Conservation (phyloP, 2,797 vertebrate genomes). For the Ambastaia sidthimunki region DNA sequence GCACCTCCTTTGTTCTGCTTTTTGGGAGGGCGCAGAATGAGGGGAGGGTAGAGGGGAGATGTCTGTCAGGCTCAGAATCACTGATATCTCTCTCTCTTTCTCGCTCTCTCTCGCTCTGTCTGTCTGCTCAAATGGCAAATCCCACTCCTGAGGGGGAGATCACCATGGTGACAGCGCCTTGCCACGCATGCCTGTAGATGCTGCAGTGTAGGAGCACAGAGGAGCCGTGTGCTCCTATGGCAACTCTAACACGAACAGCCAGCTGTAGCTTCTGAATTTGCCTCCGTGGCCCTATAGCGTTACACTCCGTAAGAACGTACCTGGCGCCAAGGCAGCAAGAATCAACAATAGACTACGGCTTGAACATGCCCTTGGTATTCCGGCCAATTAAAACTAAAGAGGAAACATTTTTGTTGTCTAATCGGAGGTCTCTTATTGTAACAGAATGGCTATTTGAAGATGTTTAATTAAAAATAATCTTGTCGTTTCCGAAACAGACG, state of each 20-base stretch:
- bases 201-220: conserved; percentile 75
- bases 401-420: conserved; percentile 34
- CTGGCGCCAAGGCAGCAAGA: conserved; percentile 51
- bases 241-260: conserved; percentile 57
- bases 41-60: conserved; percentile 48
- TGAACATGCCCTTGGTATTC: conserved; percentile 41
- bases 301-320: conserved; percentile 38
- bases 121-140: conserved; percentile 68
- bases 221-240: conserved; percentile 60
- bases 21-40: conserved; percentile 50
- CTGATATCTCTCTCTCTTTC: conserved; percentile 39
- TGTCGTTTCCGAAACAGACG: not conserved
- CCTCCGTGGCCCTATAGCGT: conserved; percentile 34
- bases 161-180: conserved; percentile 81
- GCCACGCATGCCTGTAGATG: conserved; percentile 70
- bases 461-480: conserved; percentile 31
- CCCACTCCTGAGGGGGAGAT: conserved; percentile 73
- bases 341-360: conserved; percentile 42
- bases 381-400: conserved; percentile 52
- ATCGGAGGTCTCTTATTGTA: conserved; percentile 11
- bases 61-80: conserved; percentile 63
- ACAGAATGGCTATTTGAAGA: conserved; percentile 31
- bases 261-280: conserved; percentile 34
- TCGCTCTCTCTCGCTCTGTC: conserved; percentile 49
- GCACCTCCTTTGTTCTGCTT: conserved; percentile 65